Evolutionary conservation across 2,797 vertebrate genomes (phyloP), one percentile per base, ranked within the genome.

Genomic region (Rhynchotus rufescens): DNA sequence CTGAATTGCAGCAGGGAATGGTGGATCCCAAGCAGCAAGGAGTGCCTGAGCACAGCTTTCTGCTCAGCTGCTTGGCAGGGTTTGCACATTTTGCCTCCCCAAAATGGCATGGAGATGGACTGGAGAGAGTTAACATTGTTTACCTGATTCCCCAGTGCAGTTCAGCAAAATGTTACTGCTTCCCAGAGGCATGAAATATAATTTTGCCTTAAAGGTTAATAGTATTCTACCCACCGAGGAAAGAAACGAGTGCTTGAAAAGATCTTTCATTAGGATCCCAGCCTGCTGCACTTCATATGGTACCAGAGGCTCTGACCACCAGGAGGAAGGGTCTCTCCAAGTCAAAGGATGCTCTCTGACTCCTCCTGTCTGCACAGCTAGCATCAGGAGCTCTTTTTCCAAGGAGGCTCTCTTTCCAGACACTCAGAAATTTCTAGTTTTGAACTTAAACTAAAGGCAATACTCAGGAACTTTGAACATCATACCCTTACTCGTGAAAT

Each of bases 121-220:
- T 91, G 94, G 65, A 94, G 66, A 80, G 92, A 79, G 91, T 95
- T 96, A 92, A 96, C 74, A 74, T 32, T 90, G 85, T 91, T 93
- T 81, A 94, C 90, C 95, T 67, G 85, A 81, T 78, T 88, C 92
- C 92, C 85, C 68, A 77, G 82, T 26, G 85, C 90, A 71, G 61
- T 25, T 84, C 45, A 6, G 90, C 68, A 89, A 97, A 96, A 96
- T 97, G 95, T 96, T 97, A 97, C 96, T 89, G 86, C 96, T 95
- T 97, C 93, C 95, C 96, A 91, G 89, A 94, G 93, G 96, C 94
- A 95, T 44, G 3, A 95, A 93, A 97, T 92, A 93, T 88, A 96
- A 97, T 96, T 97, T 95, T 97, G 91, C 94, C 95, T 96, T 96
- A 97, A 97, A 97, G 96, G 96, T 97, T 97, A 97, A 97, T 96